Conservation (phyloP, 2,888 invertebrate genomes). For the Pristionchus arcanus region DNA sequence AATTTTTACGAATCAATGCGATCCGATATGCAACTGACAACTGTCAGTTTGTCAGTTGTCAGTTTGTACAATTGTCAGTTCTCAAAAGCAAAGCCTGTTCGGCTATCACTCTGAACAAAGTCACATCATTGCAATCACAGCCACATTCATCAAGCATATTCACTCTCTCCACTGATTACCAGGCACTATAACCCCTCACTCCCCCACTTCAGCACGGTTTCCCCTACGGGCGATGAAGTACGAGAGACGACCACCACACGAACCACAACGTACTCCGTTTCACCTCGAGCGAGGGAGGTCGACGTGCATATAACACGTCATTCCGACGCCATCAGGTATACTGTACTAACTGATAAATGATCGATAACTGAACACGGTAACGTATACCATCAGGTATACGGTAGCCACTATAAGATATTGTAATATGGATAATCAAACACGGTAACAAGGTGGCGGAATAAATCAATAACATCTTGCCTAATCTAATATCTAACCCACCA, state of each 20-base stretch:
- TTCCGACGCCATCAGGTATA: slow-evolving; percentile 10
- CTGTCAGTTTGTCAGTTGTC: too few relatives aligned
- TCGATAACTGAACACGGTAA: background rate
- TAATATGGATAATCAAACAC: background rate
- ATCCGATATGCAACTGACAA: too few relatives aligned
- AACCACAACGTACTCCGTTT: slow-evolving; percentile 52
- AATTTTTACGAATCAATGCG: too few relatives aligned
- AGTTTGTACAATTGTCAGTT: too few relatives aligned
- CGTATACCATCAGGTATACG: background rate
- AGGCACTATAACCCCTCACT: too few relatives aligned
- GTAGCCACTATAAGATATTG: background rate
- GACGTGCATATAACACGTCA: background rate
- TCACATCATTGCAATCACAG: too few relatives aligned
- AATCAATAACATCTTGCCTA: background rate
- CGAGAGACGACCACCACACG: slow-evolving; percentile 48
- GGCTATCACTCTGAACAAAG: too few relatives aligned
- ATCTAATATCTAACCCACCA: background rate
- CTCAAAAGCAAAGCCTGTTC: too few relatives aligned
- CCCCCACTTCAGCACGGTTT: slow-evolving; percentile 46
- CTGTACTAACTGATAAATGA: background rate
- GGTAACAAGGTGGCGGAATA: background rate
- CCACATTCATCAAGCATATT: too few relatives aligned
- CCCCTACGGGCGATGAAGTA: slow-evolving; percentile 41
- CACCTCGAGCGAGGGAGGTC: slow-evolving; percentile 37
- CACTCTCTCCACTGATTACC: too few relatives aligned